phyloP scores from a whole-genome alignment of 23 tunicate genomes.

The Styela clava region DNA sequence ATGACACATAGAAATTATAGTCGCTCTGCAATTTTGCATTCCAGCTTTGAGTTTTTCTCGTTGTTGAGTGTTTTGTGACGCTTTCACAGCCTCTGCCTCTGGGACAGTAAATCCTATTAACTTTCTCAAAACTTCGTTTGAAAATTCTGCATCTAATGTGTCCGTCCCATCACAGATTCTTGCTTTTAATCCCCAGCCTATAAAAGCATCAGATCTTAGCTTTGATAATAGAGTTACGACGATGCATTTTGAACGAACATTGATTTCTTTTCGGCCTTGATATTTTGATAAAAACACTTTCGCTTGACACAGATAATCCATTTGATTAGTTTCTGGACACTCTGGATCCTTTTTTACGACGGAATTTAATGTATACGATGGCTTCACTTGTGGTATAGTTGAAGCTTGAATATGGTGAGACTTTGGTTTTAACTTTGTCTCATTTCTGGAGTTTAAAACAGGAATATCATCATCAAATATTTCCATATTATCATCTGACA shows the following conservation, averaged over 20 bases:
- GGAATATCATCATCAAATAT: background rate
- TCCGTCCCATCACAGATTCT: slow-evolving; percentile 84
- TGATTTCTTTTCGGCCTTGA: background rate
- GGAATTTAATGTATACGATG: no score
- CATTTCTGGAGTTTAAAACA: background rate
- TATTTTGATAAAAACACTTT: background rate
- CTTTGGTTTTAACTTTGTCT: no score
- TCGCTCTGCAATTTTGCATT: slow-evolving; percentile 1
- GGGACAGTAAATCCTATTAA: slow-evolving; percentile 51
- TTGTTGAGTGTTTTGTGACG: background rate
- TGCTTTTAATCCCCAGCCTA: slow-evolving; percentile 59
- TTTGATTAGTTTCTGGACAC: background rate
- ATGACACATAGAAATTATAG: slow-evolving; percentile 20
- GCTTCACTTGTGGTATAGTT: no score
- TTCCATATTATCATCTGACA: background rate
- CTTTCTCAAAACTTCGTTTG: slow-evolving; percentile 49
- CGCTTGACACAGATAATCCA: background rate
- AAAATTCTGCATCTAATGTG: slow-evolving; percentile 59
- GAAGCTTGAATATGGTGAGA: no score
- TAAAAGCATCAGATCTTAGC: slow-evolving; percentile 28
- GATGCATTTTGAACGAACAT: slow-evolving; percentile 38
- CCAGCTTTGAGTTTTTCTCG: background rate
- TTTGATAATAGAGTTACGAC: slow-evolving; percentile 73
- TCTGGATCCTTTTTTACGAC: no score
- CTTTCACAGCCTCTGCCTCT: slow-evolving; percentile 32